Evolutionary conservation across 2,797 vertebrate species (phyloP), one percentile per base, ranked within the genome.

Genomic region (Molossus alvarezi): DNA sequence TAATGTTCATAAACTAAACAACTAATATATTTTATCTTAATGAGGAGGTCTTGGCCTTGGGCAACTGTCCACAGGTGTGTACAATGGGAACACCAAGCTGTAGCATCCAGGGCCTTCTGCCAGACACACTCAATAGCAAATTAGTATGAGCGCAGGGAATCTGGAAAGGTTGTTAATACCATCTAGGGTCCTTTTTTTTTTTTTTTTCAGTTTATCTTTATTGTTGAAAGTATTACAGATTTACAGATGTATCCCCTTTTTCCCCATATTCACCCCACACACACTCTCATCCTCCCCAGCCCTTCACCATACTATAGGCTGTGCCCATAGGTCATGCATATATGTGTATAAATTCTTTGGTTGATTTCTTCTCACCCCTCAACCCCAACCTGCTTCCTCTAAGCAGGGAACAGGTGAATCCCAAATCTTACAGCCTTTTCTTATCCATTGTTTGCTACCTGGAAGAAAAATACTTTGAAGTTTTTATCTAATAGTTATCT

Each of bases 1-100:
- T 29, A 81, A 82, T 60, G 9, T 81, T 81, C 17, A 86, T 57
- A 81, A 82, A 62, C 60, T 41, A 83, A 91, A 69, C 48, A 90
- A 33, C 29, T 25, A 33, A 76, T 85, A 67, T 5, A 27, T 88
- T 77, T 94, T 53, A 80, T 51, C 33, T 62, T 84, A 64, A 65
- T 33, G 51, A 84, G 62, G 29, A 58, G 64, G 64, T 65, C 64
- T 65, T 65, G 14, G 29, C 14, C 64, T 65, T 65, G 64, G 23
- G 5, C 72, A 9, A 27, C 23, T 53, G 10, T 55, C 51, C 25
- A 79, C 27, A 55, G 25, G 25, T 82, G 37, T 21, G 27, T n/a
- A 64, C 17, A 67, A 6, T 13, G 9, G 62, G 48, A 1, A 33
- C 10, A 9, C 41, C 11, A 21, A 85, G 15, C 65, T 82, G 4